Conservation (phyloP, 2,888 invertebrate genomes). For the Drosophila austrosaltans region DNA sequence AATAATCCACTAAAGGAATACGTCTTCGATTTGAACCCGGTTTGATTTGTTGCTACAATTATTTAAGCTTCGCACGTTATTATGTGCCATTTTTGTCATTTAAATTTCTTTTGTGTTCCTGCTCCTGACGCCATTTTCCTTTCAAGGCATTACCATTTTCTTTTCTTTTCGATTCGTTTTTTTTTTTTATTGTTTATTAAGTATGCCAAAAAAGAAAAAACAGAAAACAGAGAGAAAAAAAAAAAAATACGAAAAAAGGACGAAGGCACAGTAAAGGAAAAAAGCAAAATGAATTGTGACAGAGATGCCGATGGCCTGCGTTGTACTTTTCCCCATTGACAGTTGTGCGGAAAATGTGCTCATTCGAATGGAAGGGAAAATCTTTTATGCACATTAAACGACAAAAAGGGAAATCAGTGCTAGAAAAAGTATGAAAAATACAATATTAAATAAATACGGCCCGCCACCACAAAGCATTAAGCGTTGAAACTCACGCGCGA, state of each 20-base stretch:
- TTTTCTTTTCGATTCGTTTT: slow-evolving; percentile 25
- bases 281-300: slow-evolving; percentile 64
- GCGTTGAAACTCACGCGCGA: slow-evolving; percentile 75
- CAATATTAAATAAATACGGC: slow-evolving; percentile 76
- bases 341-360: slow-evolving; percentile 78
- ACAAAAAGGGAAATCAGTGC: slow-evolving; percentile 77
- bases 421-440: slow-evolving; percentile 72
- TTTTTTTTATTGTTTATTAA: slow-evolving; percentile 63
- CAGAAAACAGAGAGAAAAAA: neutral
- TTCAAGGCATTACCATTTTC: slow-evolving; percentile 40
- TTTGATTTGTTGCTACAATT: slow-evolving; percentile 14
- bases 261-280: slow-evolving; percentile 21
- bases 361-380: slow-evolving; percentile 77
- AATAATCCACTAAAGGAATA: neutral
- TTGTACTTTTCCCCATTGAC: slow-evolving; percentile 63
- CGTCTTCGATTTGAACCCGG: neutral
- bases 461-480: slow-evolving; percentile 72
- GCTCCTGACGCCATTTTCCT: slow-evolving; percentile 44
- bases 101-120: slow-evolving; percentile 41
- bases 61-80: slow-evolving; percentile 22
- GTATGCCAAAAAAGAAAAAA: slow-evolving; percentile 49
- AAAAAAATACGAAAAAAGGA: slow-evolving; percentile 5
- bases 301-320: slow-evolving; percentile 48
- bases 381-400: slow-evolving; percentile 79
- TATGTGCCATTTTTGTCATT: slow-evolving; percentile 26